Evolutionary conservation across 2,113 vertebrate species (phyloP).

Genomic region (Rallus limicola): DNA sequence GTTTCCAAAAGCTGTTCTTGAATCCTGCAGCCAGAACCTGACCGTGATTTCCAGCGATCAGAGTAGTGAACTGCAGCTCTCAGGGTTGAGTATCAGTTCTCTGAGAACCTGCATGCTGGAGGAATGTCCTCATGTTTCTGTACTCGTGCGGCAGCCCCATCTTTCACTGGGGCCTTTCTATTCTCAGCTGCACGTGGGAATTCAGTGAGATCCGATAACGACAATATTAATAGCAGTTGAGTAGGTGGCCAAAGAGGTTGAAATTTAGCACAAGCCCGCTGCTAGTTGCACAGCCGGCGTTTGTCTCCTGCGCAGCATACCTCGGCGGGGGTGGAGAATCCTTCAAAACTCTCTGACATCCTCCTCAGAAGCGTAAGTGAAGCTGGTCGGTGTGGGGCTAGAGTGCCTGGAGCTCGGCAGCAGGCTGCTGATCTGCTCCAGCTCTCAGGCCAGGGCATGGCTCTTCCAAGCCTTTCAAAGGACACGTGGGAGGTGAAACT

Average conservation of each 20-base stretch:
- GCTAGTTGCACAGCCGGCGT: neutral
- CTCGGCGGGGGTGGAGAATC: neutral
- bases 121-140: slow-evolving; percentile 54
- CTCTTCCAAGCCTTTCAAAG: neutral
- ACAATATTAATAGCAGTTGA: slow-evolving; percentile 70
- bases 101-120: neutral
- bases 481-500: neutral
- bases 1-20: neutral
- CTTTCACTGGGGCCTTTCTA: slow-evolving; percentile 51
- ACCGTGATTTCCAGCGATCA: neutral
- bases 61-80: neutral
- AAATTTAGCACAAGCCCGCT: neutral
- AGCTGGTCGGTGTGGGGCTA: neutral
- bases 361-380: neutral
- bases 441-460: neutral
- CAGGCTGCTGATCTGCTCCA: neutral
- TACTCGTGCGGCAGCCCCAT: slow-evolving; percentile 1
- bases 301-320: neutral
- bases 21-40: neutral
- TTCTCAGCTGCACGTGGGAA: slow-evolving; percentile 69
- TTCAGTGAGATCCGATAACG: slow-evolving; percentile 66
- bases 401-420: fast-evolving
- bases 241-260: slow-evolving; percentile 59
- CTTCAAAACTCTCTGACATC: neutral
- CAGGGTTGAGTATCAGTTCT: neutral